Conservation (phyloP, 2,113 vertebrate species). For the Malaclemys terrapin region DNA sequence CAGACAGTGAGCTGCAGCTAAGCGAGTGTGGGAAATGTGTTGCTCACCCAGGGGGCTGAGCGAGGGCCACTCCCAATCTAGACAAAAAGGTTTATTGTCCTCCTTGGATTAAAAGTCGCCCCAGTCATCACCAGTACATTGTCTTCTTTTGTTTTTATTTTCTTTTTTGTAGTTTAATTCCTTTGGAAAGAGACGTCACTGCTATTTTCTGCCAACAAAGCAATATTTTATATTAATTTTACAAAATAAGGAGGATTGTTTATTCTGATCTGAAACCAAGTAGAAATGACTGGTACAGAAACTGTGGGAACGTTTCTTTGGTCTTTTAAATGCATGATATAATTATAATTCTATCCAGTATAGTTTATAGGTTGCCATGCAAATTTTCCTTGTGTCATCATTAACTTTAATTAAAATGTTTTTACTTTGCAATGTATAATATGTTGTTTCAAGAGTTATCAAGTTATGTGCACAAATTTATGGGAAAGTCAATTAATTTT, state of each 20-base stretch:
- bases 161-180: slow-evolving; percentile 35
- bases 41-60: not conserved
- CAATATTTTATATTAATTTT: slow-evolving; percentile 71
- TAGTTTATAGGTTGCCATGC: slow-evolving; percentile 27
- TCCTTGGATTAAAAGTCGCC: not conserved
- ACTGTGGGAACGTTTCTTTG: slow-evolving; percentile 60
- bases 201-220: slow-evolving; percentile 53
- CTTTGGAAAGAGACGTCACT: slow-evolving; percentile 38
- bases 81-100: slow-evolving; percentile 17
- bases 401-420: slow-evolving; percentile 38
- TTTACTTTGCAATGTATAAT: slow-evolving; percentile 23
- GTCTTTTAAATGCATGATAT: slow-evolving; percentile 29
- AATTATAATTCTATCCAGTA: slow-evolving; percentile 50
- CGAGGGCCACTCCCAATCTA: not conserved
- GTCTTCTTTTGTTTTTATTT: slow-evolving; percentile 20
- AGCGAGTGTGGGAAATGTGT: not conserved
- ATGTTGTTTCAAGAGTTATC: slow-evolving; percentile 52
- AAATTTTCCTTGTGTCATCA: slow-evolving; percentile 8
- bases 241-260: slow-evolving; percentile 55
- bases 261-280: slow-evolving; percentile 48
- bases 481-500: slow-evolving; percentile 65
- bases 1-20: not conserved
- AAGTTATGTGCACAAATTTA: slow-evolving; percentile 37
- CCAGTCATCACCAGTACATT: not conserved
- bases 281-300: slow-evolving; percentile 64